Evolutionary conservation across 2,888 invertebrate genomes (phyloP).

Genomic region (Mesorhabditis spiculigera): DNA sequence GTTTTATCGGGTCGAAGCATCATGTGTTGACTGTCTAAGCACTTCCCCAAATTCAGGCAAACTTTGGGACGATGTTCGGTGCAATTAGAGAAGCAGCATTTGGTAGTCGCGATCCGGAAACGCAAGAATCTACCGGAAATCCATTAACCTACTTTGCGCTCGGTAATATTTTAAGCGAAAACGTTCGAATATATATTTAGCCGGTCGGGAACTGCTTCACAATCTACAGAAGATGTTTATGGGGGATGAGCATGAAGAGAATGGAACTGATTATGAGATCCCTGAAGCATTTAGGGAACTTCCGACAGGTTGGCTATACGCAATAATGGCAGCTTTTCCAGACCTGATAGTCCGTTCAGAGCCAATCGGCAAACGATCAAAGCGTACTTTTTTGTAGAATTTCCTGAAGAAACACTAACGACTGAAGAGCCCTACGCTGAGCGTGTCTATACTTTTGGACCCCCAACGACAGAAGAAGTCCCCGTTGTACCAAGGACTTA

Average conservation of each 20-base stretch:
- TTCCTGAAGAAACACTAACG: neutral
- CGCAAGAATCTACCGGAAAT: constrained; percentile 20
- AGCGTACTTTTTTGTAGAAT: neutral
- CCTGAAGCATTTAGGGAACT: constrained; percentile 1
- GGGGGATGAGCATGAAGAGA: neutral
- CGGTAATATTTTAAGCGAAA: neutral
- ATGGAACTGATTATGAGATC: neutral
- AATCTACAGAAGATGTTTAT: neutral
- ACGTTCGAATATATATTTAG: neutral
- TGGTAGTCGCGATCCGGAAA: constrained; percentile 20
- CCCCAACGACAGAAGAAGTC: neutral
- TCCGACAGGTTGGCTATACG: neutral
- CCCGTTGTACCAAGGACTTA: neutral
- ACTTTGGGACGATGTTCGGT: constrained; percentile 34
- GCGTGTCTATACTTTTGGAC: neutral
- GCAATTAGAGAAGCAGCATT: constrained; percentile 35
- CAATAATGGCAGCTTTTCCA: too few relatives aligned
- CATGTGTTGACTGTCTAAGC: neutral
- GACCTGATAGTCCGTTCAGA: too few relatives aligned
- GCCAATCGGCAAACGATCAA: too few relatives aligned
- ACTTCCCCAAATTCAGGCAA: constrained; percentile 21
- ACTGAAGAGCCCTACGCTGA: too few relatives aligned
- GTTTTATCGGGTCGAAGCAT: neutral
- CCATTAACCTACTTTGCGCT: constrained; percentile 7
- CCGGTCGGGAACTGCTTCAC: constrained; percentile 5